phyloP scores from a whole-genome alignment of 2,797 vertebrate genomes.

The Coregonus suidteri region DNA sequence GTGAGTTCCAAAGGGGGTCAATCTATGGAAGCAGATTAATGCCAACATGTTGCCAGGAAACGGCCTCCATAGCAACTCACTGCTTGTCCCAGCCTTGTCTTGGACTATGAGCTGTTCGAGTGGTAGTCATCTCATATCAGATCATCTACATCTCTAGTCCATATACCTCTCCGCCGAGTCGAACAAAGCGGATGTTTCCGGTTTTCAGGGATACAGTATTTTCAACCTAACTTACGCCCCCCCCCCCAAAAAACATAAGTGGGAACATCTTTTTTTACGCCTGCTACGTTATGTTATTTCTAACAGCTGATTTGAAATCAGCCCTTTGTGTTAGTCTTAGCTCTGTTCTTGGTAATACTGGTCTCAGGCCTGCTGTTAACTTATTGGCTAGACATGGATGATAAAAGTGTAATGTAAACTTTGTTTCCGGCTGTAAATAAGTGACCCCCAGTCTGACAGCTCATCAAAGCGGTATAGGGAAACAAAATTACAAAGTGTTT shows the following conservation, averaged over 20 bases:
- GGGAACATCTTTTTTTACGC: too few species aligned
- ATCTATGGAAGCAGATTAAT: neutral
- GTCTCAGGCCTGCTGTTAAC: neutral
- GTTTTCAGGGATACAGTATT: too few species aligned
- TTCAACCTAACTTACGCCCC: too few species aligned
- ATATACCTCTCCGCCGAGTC: too few species aligned
- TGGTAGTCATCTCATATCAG: slow-evolving; percentile 20
- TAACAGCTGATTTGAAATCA: neutral
- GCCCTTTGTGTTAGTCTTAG: slow-evolving; percentile 2
- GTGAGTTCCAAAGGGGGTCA: slow-evolving; percentile 32
- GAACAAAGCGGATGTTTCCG: too few species aligned
- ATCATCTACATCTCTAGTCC: neutral
- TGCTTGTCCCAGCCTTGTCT: neutral
- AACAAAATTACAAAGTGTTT: slow-evolving; percentile 83
- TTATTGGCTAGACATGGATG: neutral
- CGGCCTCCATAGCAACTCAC: neutral
- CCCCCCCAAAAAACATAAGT: too few species aligned
- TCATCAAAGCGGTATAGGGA: slow-evolving; percentile 68
- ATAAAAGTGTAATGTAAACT: slow-evolving; percentile 7
- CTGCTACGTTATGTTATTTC: neutral
- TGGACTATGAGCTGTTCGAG: slow-evolving; percentile 2
- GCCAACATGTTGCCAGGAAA: neutral
- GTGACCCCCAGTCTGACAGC: slow-evolving; percentile 47
- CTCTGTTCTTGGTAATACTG: slow-evolving; percentile 1
- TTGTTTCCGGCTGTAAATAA: slow-evolving; percentile 35